These are phyloP conservation scores for Salmo trutta DNA, from an alignment of 2,797 vertebrate genomes.

Conservation along the genomic window DNA sequence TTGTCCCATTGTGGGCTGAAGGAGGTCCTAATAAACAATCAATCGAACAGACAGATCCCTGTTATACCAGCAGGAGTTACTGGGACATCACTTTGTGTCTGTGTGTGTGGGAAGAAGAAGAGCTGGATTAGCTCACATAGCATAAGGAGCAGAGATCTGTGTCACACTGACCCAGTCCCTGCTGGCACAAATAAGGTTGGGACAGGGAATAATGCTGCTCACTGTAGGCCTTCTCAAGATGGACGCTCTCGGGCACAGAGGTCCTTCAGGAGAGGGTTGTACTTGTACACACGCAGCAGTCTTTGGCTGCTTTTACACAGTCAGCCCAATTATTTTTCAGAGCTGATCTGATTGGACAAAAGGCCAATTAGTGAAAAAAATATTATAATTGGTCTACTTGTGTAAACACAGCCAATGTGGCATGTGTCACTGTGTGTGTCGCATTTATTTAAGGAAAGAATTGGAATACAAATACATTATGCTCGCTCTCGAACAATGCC, in stretches of 20 bases:
- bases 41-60: background rate
- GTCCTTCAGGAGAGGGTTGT: slow-evolving; percentile 10
- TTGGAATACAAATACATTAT: slow-evolving; percentile 71
- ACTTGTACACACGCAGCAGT: slow-evolving; percentile 37
- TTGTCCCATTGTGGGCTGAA: background rate
- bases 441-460: slow-evolving; percentile 72
- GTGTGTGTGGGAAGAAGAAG: background rate
- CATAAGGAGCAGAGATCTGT: slow-evolving; percentile 39
- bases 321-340: no score
- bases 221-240: slow-evolving; percentile 20
- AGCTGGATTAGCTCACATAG: no score
- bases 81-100: background rate
- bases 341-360: no score
- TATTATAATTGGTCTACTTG: no score
- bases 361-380: no score
- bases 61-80: background rate
- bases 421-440: slow-evolving; percentile 58
- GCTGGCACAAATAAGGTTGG: slow-evolving; percentile 14
- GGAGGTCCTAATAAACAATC: background rate
- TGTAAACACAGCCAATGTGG: background rate
- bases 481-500: slow-evolving; percentile 22
- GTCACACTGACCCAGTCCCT: slow-evolving; percentile 62
- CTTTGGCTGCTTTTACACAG: slow-evolving; percentile 2
- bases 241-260: slow-evolving; percentile 10
- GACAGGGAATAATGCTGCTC: slow-evolving; percentile 30